phyloP scores from a whole-genome alignment of 2,113 vertebrate genomes.

The Bujurquina vittata region DNA sequence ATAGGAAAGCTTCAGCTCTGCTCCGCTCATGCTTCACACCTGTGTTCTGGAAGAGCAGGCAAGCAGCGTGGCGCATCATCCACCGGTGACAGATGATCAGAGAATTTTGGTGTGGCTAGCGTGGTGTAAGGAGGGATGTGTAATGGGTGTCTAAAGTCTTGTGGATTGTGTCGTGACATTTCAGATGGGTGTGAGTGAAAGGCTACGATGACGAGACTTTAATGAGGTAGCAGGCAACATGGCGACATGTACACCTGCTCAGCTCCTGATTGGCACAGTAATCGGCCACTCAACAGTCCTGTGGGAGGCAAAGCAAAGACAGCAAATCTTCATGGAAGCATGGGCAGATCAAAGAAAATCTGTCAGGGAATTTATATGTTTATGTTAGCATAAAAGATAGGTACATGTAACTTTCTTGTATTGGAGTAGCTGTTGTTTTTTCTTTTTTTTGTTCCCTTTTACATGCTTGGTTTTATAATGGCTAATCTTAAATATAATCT shows the following conservation, averaged over 20 bases:
- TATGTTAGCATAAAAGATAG: conserved; percentile 12
- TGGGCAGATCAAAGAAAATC: conserved; percentile 47
- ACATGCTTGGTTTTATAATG: conserved; percentile 6
- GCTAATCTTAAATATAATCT: background rate
- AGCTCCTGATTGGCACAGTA: conserved; percentile 57
- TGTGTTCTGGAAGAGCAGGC: conserved; percentile 65
- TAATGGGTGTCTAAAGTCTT: conserved; percentile 25
- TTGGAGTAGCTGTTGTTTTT: background rate
- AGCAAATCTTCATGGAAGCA: conserved; percentile 42
- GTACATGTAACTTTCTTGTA: conserved; percentile 13
- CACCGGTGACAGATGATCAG: conserved; percentile 39
- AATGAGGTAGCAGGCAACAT: conserved; percentile 60
- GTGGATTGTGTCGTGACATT: conserved; percentile 47
- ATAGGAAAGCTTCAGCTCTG: conserved; percentile 8
- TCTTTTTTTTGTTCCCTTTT: conserved; percentile 19
- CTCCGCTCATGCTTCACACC: conserved; percentile 45
- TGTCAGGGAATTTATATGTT: conserved; percentile 48
- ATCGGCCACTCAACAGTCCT: conserved; percentile 17
- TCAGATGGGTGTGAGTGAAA: conserved; percentile 28
- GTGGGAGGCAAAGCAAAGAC: conserved; percentile 28
- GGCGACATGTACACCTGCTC: conserved; percentile 55
- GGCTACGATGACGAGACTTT: conserved; percentile 61
- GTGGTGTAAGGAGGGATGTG: background rate
- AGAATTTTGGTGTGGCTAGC: conserved; percentile 44
- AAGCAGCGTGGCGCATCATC: conserved; percentile 13